Percentiles rank a stretch among this genome's conserved stretches.
Conservation (phyloP, 2,797 vertebrate genomes). For the Scomberomorus guttatus region DNA sequence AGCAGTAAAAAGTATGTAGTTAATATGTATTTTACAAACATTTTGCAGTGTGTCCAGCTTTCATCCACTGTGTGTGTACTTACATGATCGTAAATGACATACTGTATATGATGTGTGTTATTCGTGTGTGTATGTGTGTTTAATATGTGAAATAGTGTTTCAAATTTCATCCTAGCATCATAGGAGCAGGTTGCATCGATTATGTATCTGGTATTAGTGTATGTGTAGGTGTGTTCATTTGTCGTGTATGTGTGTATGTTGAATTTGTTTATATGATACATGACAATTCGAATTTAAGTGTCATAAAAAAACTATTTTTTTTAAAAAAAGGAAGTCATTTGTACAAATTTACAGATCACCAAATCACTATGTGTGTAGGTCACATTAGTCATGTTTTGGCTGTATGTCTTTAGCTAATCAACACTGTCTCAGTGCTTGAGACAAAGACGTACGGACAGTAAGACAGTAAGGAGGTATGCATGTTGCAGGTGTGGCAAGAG, state of each 20-base stretch:
- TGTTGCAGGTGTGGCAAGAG: slow-evolving; percentile 58
- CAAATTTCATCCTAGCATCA: neutral
- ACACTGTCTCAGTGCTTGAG: slow-evolving; percentile 38
- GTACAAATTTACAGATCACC: slow-evolving; percentile 25
- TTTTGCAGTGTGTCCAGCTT: neutral
- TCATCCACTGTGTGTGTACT: neutral
- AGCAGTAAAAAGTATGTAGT: neutral
- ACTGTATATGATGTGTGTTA: neutral
- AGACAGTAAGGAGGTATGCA: slow-evolving; percentile 60
- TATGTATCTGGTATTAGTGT: neutral
- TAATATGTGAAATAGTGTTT: neutral
- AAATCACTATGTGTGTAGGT: neutral
- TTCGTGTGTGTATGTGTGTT: neutral
- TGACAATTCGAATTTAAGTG: neutral
- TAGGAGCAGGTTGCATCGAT: neutral
- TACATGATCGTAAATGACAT: neutral
- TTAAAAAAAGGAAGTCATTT: neutral
- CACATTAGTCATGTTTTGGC: neutral
- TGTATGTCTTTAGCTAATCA: slow-evolving; percentile 12
- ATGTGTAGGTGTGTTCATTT: neutral
- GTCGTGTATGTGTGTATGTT: neutral
- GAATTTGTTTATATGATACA: neutral
- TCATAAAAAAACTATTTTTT: neutral
- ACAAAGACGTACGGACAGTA: slow-evolving; percentile 7
- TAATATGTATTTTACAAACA: slow-evolving; percentile 1